Evolutionary conservation across 2,797 vertebrate genomes (phyloP), one percentile per base, ranked within the genome.

Genomic region (Arctocebus calabarensis): DNA sequence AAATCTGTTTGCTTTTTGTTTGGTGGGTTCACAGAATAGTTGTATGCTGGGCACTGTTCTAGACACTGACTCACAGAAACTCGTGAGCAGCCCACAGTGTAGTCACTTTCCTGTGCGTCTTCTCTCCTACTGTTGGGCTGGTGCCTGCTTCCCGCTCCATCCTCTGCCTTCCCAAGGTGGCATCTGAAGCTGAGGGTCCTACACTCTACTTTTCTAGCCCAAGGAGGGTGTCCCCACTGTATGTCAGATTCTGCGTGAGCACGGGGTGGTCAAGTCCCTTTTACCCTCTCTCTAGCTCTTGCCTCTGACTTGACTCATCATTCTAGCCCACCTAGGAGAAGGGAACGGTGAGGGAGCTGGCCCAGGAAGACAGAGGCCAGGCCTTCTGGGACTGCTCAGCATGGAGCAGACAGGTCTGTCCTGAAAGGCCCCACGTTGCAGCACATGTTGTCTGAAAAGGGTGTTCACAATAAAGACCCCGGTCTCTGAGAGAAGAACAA

Each of bases 361-460:
- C 52, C 40, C 1, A 3, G 1, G 25, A 14, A 0, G 3, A 5
- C 5, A 5, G 40, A 1, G 34, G 73, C 7, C 48, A 52, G 12
- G 48, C 48, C 48, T 14, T 48, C 2, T 1, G 61, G 12, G 78
- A 5, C 1, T 11, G 3, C 61, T 4, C 4, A 0, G 59, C 6
- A 6, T 1, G 0, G 37, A 7, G 32, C 74, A 3, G 25, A 52
- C 20, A 0, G 48, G 61, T 52, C 74, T 16, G 14, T 34, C 10
- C 16, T 4, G 19, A 68, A 66, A 37, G 29, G 43, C 55, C 14
- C 1, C 37, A 25, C 23, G 4, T 14, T 52, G 13, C 48, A 52
- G 13, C 48, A 52, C 16, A 0, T 48, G 32, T 1, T 8, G 0
- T 34, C 64, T 1, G 17, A 57, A 61, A 37, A 10, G 5, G 7